These are phyloP conservation scores for Pseudeuparius sepicola DNA, from an alignment of 2,888 invertebrate species.

Conservation along the genomic window DNA sequence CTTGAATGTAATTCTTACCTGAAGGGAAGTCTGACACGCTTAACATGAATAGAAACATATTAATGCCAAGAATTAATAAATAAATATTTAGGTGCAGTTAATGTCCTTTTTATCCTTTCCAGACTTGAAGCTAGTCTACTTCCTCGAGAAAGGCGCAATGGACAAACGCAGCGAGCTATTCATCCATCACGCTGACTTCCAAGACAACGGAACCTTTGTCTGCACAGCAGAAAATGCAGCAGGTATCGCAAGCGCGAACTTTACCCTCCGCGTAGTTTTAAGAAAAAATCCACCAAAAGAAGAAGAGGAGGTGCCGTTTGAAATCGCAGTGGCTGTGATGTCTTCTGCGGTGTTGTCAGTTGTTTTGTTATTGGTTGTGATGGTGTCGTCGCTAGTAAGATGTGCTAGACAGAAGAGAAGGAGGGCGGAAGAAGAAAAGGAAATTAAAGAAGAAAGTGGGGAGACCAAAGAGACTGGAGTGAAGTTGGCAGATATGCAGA, in stretches of 20 bases:
- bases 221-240: slow-evolving; percentile 81
- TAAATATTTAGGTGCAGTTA: no score
- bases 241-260: slow-evolving; percentile 68
- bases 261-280: slow-evolving; percentile 65
- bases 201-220: slow-evolving; percentile 75
- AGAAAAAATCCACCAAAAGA: slow-evolving; percentile 42
- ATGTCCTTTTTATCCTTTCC: no score
- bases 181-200: slow-evolving; percentile 63
- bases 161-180: slow-evolving; percentile 68
- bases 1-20: no score
- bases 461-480: no score
- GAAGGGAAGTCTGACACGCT: no score
- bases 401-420: slow-evolving; percentile 32
- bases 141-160: slow-evolving; percentile 57
- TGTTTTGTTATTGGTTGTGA: slow-evolving; percentile 53
- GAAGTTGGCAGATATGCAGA: slow-evolving; percentile 9
- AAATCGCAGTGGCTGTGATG: slow-evolving; percentile 60
- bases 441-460: slow-evolving; percentile 41
- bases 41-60: no score
- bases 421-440: slow-evolving; percentile 45
- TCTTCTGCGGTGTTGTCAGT: slow-evolving; percentile 56
- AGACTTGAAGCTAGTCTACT: slow-evolving; percentile 57
- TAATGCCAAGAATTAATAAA: no score
- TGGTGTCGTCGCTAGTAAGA: slow-evolving; percentile 52
- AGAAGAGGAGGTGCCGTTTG: slow-evolving; percentile 37